These are phyloP conservation scores for Brachionus manjavacas DNA, from an alignment of 1,140 invertebrate species.

Conservation along the genomic window DNA sequence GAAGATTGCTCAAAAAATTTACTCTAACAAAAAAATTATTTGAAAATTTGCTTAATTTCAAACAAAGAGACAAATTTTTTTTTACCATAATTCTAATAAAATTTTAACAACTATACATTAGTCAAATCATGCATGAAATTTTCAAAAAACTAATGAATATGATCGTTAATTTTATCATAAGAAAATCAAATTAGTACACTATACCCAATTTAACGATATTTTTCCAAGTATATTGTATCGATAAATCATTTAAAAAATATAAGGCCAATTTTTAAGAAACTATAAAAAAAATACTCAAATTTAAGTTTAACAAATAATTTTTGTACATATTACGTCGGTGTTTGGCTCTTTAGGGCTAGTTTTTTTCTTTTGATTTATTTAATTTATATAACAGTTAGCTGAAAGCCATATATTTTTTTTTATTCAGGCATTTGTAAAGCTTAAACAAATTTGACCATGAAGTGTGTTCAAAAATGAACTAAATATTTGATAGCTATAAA, in stretches of 20 bases:
- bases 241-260: background rate
- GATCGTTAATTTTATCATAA: no score
- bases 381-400: background rate
- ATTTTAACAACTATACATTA: no score
- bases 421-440: background rate
- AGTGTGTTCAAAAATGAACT: background rate
- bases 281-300: background rate
- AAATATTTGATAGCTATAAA: background rate
- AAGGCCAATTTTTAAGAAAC: background rate
- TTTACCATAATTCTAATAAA: no score
- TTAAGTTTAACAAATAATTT: background rate
- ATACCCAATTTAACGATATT: background rate
- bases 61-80: no score
- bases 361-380: background rate
- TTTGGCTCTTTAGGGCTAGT: background rate
- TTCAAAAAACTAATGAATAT: no score
- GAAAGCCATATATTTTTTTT: background rate
- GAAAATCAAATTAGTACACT: no score
- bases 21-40: no score
- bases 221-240: background rate
- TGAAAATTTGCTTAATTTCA: no score
- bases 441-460: background rate
- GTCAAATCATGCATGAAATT: no score
- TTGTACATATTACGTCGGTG: background rate
- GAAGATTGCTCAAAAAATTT: no score